Base-by-base conservation (phyloP, 2,888 invertebrate genomes). In the Cyrtodaria siliqua region DNA sequence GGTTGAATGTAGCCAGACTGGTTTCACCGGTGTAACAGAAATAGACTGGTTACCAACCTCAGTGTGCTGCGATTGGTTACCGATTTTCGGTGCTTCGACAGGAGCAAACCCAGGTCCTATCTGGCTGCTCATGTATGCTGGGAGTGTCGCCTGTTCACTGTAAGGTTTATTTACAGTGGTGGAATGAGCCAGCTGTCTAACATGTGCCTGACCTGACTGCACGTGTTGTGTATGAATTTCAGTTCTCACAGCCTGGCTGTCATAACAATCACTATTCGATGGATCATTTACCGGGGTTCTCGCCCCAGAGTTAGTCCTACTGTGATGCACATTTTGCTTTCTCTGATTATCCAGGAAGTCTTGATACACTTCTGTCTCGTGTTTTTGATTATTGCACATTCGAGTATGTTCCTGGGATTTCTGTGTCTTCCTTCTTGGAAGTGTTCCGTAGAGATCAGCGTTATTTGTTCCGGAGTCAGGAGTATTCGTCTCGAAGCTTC, bases 401-500 rank as follows among this genome's bases (percentile, higher is more conserved):
- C 79, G 16, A 69, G 71, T n/a, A 83, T 87, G 49, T 66, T 83
- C 74, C 59, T 76, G 72, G 60, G 79, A 64, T 75, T 84, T 77
- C 68, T 81, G 44, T 56, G 80, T 78, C 74, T 84, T 77, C 61
- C 85, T 80, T 38, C 88, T 64, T 6, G 90, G 88, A 47, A 89
- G 68, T 14, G 90, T 87, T 47, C 87, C 88, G 71, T 88, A 89
- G 61, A 86, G 73, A 68, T 88, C 88, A 9, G 83, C 79, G 56
- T 75, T 81, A 24, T 68, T 75, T 24, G 49, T 56, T 18, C 44
- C 55, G 12, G 55, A 42, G n/a, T 69, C 68, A 12, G 79, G 69
- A 53, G 69, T 29, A 33, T 68, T 74, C 0, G 66, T 73, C 18
- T 79, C 79, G 50, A 79, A 79, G 60, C 79, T 78, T 47, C 66